Percentiles rank a stretch among this genome's conserved stretches.
Evolutionary conservation across 2,888 invertebrate species (phyloP).

Genomic region (Meganola albula): DNA sequence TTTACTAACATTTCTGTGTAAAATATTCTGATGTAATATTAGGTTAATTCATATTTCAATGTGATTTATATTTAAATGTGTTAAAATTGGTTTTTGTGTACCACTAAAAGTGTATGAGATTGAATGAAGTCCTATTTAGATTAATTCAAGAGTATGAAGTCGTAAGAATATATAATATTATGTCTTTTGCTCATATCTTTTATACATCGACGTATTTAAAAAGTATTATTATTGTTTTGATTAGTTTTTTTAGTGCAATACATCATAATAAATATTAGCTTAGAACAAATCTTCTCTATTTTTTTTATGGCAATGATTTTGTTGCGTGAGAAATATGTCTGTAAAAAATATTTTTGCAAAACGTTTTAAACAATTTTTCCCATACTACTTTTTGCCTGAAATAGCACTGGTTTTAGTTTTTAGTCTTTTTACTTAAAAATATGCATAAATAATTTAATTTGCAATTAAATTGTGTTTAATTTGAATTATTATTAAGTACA

Average conservation of each 20-base stretch:
- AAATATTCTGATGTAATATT: conserved; percentile 24
- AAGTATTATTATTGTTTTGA: conserved; percentile 29
- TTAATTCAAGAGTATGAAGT: conserved; percentile 11
- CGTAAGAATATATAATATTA: conserved; percentile 14
- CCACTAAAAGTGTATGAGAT: conserved; percentile 41
- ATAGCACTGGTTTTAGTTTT: conserved; percentile 2
- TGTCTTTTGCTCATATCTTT: conserved; percentile 54
- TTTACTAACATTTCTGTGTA: conserved; percentile 23
- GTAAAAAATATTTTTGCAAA: no score
- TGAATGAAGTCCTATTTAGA: conserved; percentile 28
- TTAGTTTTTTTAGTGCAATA: conserved; percentile 36
- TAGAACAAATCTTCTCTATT: conserved; percentile 19
- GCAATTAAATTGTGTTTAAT: background rate
- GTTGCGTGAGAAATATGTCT: no score
- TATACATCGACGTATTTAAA: conserved; percentile 59
- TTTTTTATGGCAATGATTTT: conserved; percentile 14
- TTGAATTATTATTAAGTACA: conserved; percentile 15
- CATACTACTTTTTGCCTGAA: conserved; percentile 7
- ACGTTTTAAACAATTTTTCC: no score
- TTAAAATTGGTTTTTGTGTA: conserved; percentile 28
- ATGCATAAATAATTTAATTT: conserved; percentile 1
- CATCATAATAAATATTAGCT: conserved; percentile 28
- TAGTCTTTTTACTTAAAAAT: conserved; percentile 17
- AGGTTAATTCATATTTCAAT: conserved; percentile 38
- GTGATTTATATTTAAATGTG: conserved; percentile 45